Evolutionary conservation across 2,888 invertebrate species (phyloP), one percentile per base, ranked within the genome.

Genomic region (Pycnomerus fuliginosus): DNA sequence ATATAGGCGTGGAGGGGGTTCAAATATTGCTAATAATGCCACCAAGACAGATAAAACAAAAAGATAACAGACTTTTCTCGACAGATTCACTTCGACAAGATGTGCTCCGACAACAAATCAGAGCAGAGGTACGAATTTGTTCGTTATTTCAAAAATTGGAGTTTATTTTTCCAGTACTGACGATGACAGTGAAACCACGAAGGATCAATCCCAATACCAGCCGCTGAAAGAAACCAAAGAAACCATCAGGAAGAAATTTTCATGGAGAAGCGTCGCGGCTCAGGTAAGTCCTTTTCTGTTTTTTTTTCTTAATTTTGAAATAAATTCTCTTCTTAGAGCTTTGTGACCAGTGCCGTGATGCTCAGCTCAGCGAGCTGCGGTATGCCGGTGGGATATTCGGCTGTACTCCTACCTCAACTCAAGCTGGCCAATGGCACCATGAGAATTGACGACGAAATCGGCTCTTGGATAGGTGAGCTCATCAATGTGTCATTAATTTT

Each of bases 381-480:
- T 2, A 87, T 88, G 76, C 88, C 88, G 14, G 87, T 88, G 48
- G 88, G 88, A 25, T 84, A 80, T 71, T 88, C 88, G 2, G 86
- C 87, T 0, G 79, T 87, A 14, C 75, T 88, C n/a, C 69, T 88
- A 40, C 88, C 88, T 0, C 87, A 88, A 64, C 74, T 88, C 10
- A 74, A 79, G 38, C 67, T 69, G 10, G 75, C 76, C 45, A 83
- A 83, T 64, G 77, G 75, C 53, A 74, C 76, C 32, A 76, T 79
- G 74, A 75, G 75, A 52, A 82, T 84, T 48, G 82, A 84, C 56
- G 78, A 82, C 10, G 84, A 84, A 44, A 80, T 83, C 71, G 87
- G 87, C 31, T 87, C 87, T 0, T 88, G 88, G 88, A 86, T 88
- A 52, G 84, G 84, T 84, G 56, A 76, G 76, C 62, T 33, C 36